These are phyloP conservation scores for Malachius bipustulatus DNA, from an alignment of 2,888 invertebrate species.

Conservation along the genomic window DNA sequence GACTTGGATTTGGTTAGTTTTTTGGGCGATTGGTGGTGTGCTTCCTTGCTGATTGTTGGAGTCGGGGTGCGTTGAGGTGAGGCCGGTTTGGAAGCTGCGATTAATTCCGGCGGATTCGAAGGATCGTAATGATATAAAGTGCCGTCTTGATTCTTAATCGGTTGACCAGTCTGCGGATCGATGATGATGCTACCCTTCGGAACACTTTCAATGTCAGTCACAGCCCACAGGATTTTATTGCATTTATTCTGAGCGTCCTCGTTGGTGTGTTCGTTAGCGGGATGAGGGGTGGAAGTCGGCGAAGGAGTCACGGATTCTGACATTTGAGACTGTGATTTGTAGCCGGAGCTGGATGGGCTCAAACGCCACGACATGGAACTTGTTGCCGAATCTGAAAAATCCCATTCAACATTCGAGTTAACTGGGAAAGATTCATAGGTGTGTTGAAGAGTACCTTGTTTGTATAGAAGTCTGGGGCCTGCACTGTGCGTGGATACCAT, in stretches of 20 bases:
- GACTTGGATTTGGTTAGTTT: constrained; percentile 10
- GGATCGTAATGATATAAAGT: constrained; percentile 68
- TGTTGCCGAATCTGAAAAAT: constrained; percentile 43
- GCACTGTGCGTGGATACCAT: constrained; percentile 52
- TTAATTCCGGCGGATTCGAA: constrained; percentile 44
- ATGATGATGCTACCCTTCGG: constrained; percentile 82
- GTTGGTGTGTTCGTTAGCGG: constrained; percentile 21
- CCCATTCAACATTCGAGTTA: background rate
- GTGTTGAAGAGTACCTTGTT: constrained; percentile 51
- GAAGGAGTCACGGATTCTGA: constrained; percentile 71
- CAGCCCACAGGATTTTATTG: constrained; percentile 67
- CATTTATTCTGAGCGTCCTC: constrained; percentile 25
- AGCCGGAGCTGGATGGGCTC: constrained; percentile 65
- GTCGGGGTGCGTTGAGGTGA: constrained; percentile 17
- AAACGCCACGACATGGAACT: constrained; percentile 51
- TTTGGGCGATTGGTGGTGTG: constrained; percentile 13
- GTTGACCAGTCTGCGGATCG: constrained; percentile 71
- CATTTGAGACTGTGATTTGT: constrained; percentile 60
- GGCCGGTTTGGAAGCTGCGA: constrained; percentile 10
- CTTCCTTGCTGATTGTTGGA: constrained; percentile 27
- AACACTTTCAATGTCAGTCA: constrained; percentile 73
- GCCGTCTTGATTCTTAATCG: constrained; percentile 65
- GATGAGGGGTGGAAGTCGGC: constrained; percentile 47
- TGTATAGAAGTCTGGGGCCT: constrained; percentile 54
- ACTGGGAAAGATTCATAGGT: no score